phyloP scores from a whole-genome alignment of 2,113 vertebrate species.

The Lamprotornis superbus region DNA sequence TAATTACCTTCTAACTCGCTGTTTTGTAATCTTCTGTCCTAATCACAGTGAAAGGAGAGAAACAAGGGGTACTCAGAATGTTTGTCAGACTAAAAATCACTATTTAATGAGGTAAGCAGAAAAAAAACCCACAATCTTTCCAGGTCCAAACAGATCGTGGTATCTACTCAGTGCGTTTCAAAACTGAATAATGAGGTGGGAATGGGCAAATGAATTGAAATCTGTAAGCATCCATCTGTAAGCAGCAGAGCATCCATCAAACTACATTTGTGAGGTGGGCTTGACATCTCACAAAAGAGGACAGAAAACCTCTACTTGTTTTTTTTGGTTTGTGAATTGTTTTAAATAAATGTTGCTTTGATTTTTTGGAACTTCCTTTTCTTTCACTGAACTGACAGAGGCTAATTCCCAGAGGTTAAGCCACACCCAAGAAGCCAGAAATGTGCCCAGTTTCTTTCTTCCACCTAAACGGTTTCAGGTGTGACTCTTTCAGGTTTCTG shows the following conservation, averaged over 20 bases:
- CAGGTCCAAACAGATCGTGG: background rate
- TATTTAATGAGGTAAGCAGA: background rate
- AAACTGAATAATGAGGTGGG: background rate
- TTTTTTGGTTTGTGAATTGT: background rate
- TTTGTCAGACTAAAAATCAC: background rate
- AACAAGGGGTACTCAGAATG: background rate
- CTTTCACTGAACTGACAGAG: background rate
- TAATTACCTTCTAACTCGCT: background rate
- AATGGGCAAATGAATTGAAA: background rate
- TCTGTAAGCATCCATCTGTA: background rate
- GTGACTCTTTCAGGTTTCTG: background rate
- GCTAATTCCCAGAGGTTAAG: background rate
- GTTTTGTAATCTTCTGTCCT: background rate
- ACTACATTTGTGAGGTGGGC: background rate
- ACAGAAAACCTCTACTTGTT: background rate
- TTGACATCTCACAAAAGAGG: background rate
- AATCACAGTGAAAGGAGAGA: background rate
- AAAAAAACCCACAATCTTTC: rapidly evolving
- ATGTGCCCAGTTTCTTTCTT: background rate
- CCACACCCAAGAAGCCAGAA: background rate
- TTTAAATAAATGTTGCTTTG: background rate
- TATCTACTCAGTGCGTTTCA: background rate
- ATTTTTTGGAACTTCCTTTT: background rate
- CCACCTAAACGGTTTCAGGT: background rate
- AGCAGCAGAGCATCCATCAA: background rate